A percentile compares a stretch with the other conserved stretches of the same genome.
These are phyloP conservation scores for Elephantulus edwardii DNA, from an alignment of 2,113 vertebrate species.

Conservation along the genomic window DNA sequence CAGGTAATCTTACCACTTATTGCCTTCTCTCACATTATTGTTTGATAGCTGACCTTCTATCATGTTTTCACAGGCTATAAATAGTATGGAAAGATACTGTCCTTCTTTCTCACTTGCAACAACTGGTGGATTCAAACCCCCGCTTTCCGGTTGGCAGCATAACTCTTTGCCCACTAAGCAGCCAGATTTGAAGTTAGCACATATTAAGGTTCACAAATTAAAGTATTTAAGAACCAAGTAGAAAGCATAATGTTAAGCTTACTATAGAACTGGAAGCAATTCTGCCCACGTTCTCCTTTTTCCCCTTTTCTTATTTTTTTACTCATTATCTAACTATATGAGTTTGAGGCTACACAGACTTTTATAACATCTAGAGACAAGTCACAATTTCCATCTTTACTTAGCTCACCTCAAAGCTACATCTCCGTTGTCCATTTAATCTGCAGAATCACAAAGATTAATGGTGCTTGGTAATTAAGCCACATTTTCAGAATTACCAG, in stretches of 20 bases:
- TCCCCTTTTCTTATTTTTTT: too few relatives aligned
- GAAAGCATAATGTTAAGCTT: slow-evolving; percentile 73
- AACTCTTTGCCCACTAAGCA: too few relatives aligned
- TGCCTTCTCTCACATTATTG: too few relatives aligned
- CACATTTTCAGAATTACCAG: not conserved
- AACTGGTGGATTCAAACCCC: too few relatives aligned
- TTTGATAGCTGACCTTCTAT: too few relatives aligned
- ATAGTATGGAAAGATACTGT: too few relatives aligned
- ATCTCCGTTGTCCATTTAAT: not conserved
- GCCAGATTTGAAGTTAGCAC: too few relatives aligned
- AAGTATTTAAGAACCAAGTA: slow-evolving; percentile 74
- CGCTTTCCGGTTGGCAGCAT: too few relatives aligned
- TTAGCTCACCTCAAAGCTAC: not conserved
- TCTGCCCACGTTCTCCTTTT: not conserved
- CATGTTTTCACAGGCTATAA: too few relatives aligned
- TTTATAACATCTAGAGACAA: slow-evolving; percentile 28
- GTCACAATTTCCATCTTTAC: not conserved
- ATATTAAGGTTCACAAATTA: slow-evolving; percentile 80
- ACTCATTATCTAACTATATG: slow-evolving; percentile 56
- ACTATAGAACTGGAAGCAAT: slow-evolving; percentile 49
- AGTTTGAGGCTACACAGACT: not conserved
- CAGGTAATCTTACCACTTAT: slow-evolving; percentile 83
- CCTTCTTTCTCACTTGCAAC: too few relatives aligned
- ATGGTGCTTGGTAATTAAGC: not conserved
- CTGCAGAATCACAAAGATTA: not conserved